A percentile compares a stretch with the other conserved stretches of the same genome.
Evolutionary conservation across 2,888 invertebrate genomes (phyloP).

Genomic region (Lasioglossum malachurum): DNA sequence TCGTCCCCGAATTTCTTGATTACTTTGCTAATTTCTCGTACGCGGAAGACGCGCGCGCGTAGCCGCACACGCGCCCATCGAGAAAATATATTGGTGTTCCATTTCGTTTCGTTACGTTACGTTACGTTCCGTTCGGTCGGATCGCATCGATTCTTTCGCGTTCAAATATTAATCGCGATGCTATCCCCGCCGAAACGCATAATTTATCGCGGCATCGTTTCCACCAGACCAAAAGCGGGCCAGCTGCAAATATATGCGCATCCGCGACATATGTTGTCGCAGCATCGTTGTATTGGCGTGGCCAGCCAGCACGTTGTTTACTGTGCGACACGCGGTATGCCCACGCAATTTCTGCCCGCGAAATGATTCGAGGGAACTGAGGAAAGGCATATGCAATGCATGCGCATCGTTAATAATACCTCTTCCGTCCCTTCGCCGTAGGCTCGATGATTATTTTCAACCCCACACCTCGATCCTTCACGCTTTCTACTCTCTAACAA

Average conservation of each 20-base stretch:
- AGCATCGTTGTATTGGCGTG: conserved; percentile 50
- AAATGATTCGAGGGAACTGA: conserved; percentile 36
- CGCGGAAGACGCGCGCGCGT: not conserved
- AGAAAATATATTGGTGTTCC: not conserved
- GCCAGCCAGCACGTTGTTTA: conserved; percentile 49
- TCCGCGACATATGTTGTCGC: conserved; percentile 43
- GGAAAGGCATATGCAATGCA: conserved; percentile 41
- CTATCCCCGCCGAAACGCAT: conserved; percentile 38
- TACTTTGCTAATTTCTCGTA: not conserved
- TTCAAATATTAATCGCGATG: conserved; percentile 50
- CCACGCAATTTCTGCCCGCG: conserved; percentile 41
- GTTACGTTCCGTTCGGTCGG: conserved; percentile 5
- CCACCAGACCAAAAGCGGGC: conserved; percentile 36
- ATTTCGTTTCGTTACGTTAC: not conserved
- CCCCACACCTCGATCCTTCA: conserved; percentile 35
- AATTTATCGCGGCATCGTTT: conserved; percentile 58
- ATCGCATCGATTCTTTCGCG: conserved; percentile 39
- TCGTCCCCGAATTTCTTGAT: not conserved
- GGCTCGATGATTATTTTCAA: conserved; percentile 39
- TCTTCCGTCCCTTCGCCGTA: conserved; percentile 22
- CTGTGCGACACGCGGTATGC: conserved; percentile 23
- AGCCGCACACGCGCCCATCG: not conserved
- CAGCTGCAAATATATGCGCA: conserved; percentile 45
- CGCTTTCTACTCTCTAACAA: conserved; percentile 71
- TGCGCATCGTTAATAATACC: conserved; percentile 41